Evolutionary conservation across 2,888 invertebrate species (phyloP).

Genomic region (Clistopyga incitator): DNA sequence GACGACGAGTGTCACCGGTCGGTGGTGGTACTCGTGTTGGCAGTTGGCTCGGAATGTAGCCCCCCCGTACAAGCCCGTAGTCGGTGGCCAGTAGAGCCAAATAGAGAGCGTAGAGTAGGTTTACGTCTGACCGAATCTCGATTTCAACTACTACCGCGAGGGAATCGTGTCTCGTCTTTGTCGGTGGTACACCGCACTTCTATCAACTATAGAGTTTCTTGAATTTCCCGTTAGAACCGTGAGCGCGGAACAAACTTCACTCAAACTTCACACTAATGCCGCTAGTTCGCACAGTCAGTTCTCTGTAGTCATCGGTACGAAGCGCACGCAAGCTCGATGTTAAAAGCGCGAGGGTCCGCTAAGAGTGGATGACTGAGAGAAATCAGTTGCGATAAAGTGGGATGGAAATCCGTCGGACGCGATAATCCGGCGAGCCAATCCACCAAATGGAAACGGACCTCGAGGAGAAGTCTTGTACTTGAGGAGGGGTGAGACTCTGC

Average conservation of each 20-base stretch:
- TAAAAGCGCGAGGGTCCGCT: background rate
- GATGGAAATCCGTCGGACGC: constrained; percentile 62
- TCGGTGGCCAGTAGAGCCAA: constrained; percentile 7
- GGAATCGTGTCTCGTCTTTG: constrained; percentile 10
- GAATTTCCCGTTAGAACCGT: constrained; percentile 25
- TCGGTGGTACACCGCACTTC: background rate
- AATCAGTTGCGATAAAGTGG: constrained; percentile 23
- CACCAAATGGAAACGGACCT: constrained; percentile 66
- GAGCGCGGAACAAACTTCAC: constrained; percentile 24
- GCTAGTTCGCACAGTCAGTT: background rate
- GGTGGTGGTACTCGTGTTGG: background rate
- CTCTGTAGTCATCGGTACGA: background rate
- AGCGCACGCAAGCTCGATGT: background rate
- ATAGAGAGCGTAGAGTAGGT: background rate
- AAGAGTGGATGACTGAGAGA: constrained; percentile 27
- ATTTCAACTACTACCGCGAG: constrained; percentile 36
- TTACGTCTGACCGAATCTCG: constrained; percentile 27
- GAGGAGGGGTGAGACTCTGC: constrained; percentile 18
- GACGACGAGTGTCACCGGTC: constrained; percentile 36
- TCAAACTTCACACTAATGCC: constrained; percentile 41
- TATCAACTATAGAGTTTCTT: background rate
- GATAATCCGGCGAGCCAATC: constrained; percentile 67
- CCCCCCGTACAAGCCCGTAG: background rate
- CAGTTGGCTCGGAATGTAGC: constrained; percentile 1
- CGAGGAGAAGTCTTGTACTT: constrained; percentile 53